Evolutionary conservation across 2,113 vertebrate species (phyloP).

Genomic region (Aviceda subcristata): DNA sequence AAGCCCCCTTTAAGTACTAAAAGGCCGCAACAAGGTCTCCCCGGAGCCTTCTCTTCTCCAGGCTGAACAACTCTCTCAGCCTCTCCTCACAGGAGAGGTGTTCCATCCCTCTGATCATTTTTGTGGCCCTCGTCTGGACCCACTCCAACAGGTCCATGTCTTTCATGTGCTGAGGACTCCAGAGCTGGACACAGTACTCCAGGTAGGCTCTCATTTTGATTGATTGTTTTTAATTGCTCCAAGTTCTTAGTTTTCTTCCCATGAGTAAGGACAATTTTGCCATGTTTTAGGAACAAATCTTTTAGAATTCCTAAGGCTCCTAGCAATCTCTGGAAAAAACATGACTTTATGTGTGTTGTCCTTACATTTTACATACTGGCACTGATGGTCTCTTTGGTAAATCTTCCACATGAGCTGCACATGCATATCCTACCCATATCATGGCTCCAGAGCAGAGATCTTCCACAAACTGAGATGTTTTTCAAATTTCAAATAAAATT

Average conservation of each 20-base stretch:
- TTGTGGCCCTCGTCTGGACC: background rate
- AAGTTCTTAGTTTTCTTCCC: background rate
- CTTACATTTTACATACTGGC: background rate
- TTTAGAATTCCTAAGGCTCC: background rate
- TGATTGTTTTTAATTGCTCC: background rate
- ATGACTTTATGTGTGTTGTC: background rate
- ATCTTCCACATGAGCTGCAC: background rate
- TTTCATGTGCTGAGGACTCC: background rate
- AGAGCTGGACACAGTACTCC: background rate
- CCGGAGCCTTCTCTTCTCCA: background rate
- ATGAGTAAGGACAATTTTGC: background rate
- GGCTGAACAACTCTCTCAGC: background rate
- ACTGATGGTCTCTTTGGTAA: background rate
- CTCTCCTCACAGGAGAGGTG: background rate
- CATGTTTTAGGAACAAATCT: background rate
- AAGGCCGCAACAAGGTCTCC: background rate
- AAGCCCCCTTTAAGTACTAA: background rate
- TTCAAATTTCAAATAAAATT: no score
- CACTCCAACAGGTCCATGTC: rapidly evolving
- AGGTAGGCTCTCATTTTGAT: background rate
- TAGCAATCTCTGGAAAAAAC: background rate
- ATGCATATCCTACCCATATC: background rate
- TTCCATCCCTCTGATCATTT: background rate
- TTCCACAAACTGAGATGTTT: rapidly evolving
- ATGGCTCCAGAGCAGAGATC: background rate